Percentiles rank a stretch among this genome's conserved stretches.
Conservation (phyloP, 2,797 vertebrate genomes). For the Rachycentron canadum region DNA sequence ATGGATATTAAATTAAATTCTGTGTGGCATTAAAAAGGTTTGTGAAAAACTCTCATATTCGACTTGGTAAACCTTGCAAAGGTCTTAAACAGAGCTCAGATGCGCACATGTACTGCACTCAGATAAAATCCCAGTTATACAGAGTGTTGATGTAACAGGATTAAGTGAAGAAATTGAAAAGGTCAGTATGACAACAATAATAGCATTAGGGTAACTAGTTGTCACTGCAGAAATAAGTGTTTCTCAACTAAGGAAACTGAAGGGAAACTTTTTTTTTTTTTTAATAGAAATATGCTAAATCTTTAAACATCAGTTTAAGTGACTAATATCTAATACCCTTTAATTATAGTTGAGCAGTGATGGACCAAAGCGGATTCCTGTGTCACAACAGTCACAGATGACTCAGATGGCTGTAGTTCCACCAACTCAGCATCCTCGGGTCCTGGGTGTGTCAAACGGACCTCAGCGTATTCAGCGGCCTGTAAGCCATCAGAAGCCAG, state of each 20-base stretch:
- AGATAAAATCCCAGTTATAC: background rate
- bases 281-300: too few species aligned
- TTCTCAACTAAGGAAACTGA: too few species aligned
- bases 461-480: constrained; percentile 84
- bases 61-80: background rate
- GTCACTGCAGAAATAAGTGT: background rate
- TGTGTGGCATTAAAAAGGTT: background rate
- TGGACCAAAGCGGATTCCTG: constrained; percentile 88
- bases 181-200: too few species aligned
- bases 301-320: background rate
- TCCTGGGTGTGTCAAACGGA: constrained; percentile 85
- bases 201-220: background rate
- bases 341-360: constrained; percentile 67
- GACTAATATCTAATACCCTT: background rate
- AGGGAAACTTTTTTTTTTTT: too few species aligned
- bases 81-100: background rate
- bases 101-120: too few species aligned
- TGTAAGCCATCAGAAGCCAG: constrained; percentile 69
- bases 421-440: constrained; percentile 82
- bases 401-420: constrained; percentile 44
- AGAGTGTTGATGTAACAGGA: background rate
- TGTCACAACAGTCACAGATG: constrained; percentile 83
- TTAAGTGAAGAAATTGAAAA: background rate
- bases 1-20: background rate
- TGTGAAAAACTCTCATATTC: background rate